phyloP scores from a whole-genome alignment of 2,797 vertebrate genomes.

The Diglossa cyanea region DNA sequence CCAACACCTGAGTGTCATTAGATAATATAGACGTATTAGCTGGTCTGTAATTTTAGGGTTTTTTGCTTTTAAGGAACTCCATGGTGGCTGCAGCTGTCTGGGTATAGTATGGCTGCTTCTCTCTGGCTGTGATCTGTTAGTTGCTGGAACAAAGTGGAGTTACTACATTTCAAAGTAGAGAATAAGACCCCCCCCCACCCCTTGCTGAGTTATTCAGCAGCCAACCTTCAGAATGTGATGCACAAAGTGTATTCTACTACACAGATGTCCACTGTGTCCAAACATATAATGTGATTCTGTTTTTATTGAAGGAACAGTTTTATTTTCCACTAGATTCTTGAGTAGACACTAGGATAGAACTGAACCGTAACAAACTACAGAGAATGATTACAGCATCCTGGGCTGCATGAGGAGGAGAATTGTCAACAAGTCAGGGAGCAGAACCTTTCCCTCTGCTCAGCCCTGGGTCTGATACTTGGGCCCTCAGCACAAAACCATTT shows the following conservation, averaged over 20 bases:
- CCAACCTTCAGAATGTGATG: background rate
- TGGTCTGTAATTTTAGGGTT: background rate
- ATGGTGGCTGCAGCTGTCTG: background rate
- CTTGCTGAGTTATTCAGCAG: background rate
- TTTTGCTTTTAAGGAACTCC: background rate
- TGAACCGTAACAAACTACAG: background rate
- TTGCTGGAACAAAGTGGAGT: background rate
- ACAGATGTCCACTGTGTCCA: background rate
- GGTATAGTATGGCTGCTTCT: background rate
- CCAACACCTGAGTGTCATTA: background rate
- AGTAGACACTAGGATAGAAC: background rate
- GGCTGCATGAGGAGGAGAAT: background rate
- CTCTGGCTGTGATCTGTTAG: accelerated
- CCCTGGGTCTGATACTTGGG: background rate
- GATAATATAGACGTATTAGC: background rate
- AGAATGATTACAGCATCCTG: background rate
- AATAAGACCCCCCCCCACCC: background rate
- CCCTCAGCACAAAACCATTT: accelerated
- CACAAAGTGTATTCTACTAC: background rate
- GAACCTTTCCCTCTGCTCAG: background rate
- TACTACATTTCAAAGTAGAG: background rate
- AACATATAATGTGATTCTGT: background rate
- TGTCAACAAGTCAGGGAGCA: background rate
- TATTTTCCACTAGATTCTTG: background rate
- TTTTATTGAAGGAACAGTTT: background rate